phyloP scores from a whole-genome alignment of 2,797 vertebrate genomes.

The Sparus aurata region DNA sequence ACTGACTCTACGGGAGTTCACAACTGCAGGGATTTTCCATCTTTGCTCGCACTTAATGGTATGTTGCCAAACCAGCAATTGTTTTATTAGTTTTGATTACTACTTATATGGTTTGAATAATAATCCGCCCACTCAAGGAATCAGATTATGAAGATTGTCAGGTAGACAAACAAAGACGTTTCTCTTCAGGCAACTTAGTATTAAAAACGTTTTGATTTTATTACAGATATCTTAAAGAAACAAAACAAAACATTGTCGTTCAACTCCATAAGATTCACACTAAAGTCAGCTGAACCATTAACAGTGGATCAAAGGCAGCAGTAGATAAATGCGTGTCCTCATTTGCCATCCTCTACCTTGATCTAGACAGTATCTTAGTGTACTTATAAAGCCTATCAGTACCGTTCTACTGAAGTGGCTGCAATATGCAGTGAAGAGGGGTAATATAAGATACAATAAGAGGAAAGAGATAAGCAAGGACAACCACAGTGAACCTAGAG shows the following conservation, averaged over 20 bases:
- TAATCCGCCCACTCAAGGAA: conserved; percentile 2
- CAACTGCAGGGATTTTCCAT: conserved; percentile 88
- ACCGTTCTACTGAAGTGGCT: conserved; percentile 6
- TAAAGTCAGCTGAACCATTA: neutral
- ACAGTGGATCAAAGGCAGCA: neutral
- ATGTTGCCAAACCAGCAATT: conserved; percentile 49
- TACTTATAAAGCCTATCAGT: conserved; percentile 16
- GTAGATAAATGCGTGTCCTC: neutral
- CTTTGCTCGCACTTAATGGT: conserved; percentile 75
- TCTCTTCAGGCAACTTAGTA: neutral
- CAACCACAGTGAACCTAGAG: conserved; percentile 12
- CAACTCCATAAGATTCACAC: neutral
- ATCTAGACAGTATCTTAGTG: neutral
- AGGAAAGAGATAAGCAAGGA: conserved; percentile 16
- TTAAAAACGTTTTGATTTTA: too few relatives aligned
- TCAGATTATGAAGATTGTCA: neutral
- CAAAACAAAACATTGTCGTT: neutral
- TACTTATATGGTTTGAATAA: conserved; percentile 6
- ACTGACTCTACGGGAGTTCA: conserved; percentile 89
- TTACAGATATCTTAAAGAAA: neutral
- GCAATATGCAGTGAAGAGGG: conserved; percentile 24
- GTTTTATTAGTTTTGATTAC: conserved; percentile 22
- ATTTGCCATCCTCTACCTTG: conserved; percentile 6
- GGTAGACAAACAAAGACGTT: neutral
- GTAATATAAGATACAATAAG: conserved; percentile 40